Conservation (phyloP, 2,888 invertebrate species). For the Zygothrica quintamaculata region DNA sequence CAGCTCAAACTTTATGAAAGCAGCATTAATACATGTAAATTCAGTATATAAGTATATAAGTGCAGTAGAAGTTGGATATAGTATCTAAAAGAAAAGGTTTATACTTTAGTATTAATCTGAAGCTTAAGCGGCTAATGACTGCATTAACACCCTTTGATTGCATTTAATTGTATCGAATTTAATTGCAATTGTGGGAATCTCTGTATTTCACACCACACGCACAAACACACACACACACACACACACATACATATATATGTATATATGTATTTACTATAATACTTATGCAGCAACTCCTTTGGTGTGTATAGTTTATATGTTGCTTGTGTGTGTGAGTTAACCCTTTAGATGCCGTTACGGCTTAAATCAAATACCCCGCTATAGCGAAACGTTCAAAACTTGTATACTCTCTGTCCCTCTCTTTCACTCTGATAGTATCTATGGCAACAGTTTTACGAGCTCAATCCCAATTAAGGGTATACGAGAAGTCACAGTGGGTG, state of each 20-base stretch:
- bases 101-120: conserved; percentile 1
- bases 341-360: conserved; percentile 43
- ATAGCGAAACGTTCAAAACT: conserved; percentile 3
- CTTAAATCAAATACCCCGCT: conserved; percentile 34
- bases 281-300: conserved; percentile 66
- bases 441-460: conserved; percentile 71
- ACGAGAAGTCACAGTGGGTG: conserved; percentile 51
- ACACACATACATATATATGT: conserved; percentile 19
- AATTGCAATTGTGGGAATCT: conserved; percentile 42
- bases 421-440: conserved; percentile 47
- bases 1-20: too few species aligned
- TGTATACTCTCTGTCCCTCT: neutral
- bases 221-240: conserved; percentile 12
- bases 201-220: conserved; percentile 38
- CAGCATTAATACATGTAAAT: too few species aligned
- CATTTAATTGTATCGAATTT: conserved; percentile 11
- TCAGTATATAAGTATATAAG: too few species aligned
- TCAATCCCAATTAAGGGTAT: conserved; percentile 53
- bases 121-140: conserved; percentile 5
- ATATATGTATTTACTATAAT: conserved; percentile 69
- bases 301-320: neutral
- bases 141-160: neutral
- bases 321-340: conserved; percentile 19
- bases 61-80: too few species aligned
- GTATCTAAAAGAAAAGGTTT: too few species aligned